Evolutionary conservation across 2,888 invertebrate species (phyloP).

Genomic region (Drosophila formosana): DNA sequence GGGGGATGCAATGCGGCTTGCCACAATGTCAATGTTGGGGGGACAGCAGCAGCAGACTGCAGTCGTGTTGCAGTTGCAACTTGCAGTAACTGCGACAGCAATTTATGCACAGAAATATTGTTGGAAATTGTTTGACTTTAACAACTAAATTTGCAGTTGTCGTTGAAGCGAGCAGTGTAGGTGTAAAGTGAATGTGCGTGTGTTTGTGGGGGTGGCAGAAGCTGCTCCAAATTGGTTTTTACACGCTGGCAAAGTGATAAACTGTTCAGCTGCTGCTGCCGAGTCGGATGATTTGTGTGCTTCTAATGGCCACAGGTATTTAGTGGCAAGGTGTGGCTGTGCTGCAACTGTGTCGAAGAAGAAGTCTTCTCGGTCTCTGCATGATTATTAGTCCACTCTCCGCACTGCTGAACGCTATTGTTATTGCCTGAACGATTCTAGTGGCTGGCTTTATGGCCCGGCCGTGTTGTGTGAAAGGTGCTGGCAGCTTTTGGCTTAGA

Average conservation of each 20-base stretch:
- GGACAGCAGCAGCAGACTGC: neutral
- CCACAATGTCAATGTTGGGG: conserved; percentile 59
- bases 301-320: conserved; percentile 68
- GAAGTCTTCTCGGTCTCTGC: neutral
- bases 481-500: conserved; percentile 65
- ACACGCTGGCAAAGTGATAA: conserved; percentile 62
- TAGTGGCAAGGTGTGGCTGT: conserved; percentile 47
- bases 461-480: conserved; percentile 65
- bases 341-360: conserved; percentile 10
- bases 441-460: conserved; percentile 57
- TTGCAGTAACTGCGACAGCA: conserved; percentile 57
- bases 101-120: conserved; percentile 80
- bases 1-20: conserved; percentile 61
- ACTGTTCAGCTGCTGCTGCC: conserved; percentile 69
- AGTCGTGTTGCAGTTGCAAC: conserved; percentile 21
- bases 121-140: conserved; percentile 78
- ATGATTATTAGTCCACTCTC: neutral
- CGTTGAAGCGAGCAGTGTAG: conserved; percentile 10
- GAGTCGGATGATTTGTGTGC: conserved; percentile 63
- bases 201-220: conserved; percentile 38
- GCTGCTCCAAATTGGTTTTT: conserved; percentile 79
- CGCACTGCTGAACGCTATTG: conserved; percentile 38
- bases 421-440: conserved; percentile 24
- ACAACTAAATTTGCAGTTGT: conserved; percentile 77
- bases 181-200: conserved; percentile 18